These are phyloP conservation scores for Girardia tigrina DNA, from an alignment of 2,888 invertebrate species.

Conservation along the genomic window DNA sequence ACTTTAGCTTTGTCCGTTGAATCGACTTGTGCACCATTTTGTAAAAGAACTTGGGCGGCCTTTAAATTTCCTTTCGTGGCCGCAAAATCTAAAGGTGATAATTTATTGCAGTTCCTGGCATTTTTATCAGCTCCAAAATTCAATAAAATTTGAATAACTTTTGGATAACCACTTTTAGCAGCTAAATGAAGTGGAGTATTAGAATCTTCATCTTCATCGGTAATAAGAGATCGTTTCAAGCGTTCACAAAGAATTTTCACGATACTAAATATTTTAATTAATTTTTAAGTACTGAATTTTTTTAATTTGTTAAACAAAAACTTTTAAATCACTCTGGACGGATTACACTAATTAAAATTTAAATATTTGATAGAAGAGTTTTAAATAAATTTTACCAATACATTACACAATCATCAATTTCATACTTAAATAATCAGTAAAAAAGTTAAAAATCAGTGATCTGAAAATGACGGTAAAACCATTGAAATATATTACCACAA, in stretches of 20 bases:
- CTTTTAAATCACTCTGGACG: too few species aligned
- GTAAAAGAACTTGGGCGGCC: conserved; percentile 45
- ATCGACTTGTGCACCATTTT: conserved; percentile 50
- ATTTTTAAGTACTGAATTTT: conserved; percentile 41
- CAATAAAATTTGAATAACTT: conserved; percentile 46
- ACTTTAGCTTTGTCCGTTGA: conserved; percentile 50
- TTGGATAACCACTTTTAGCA: conserved; percentile 48
- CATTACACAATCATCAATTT: too few species aligned
- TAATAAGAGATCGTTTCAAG: conserved; percentile 43
- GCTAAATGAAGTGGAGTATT: conserved; percentile 51
- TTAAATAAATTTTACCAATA: too few species aligned
- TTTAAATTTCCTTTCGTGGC: conserved; percentile 49
- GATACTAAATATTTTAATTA: conserved; percentile 37
- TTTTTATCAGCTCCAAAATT: conserved; percentile 50
- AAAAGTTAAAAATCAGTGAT: background rate
- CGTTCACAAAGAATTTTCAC: background rate
- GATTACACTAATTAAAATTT: too few species aligned
- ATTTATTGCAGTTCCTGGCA: conserved; percentile 50
- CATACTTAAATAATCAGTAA: too few species aligned
- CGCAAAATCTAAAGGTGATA: conserved; percentile 52
- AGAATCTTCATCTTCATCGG: conserved; percentile 51
- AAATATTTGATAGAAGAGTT: too few species aligned
- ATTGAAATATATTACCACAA: too few species aligned
- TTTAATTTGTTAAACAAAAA: conserved; percentile 36
- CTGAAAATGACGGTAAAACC: too few species aligned